Evolutionary conservation across 2,113 vertebrate genomes (phyloP).

Genomic region (Rhinopomastus cyanomelas): DNA sequence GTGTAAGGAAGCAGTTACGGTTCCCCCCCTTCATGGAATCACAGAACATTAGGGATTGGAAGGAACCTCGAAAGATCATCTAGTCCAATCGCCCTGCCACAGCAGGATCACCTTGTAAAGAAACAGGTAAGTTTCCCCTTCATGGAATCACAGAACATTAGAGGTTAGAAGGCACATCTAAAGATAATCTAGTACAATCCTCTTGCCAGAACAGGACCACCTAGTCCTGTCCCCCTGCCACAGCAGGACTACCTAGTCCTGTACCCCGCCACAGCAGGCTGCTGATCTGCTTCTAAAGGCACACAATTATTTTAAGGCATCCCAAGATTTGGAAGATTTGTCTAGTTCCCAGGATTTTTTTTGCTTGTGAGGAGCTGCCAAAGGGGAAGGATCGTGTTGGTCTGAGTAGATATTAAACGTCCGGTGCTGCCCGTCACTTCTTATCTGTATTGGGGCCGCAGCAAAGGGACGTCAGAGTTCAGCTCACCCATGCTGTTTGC

Average conservation of each 20-base stretch:
- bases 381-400: fast-evolving
- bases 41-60: too few relatives aligned
- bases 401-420: neutral
- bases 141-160: too few relatives aligned
- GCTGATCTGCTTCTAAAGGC: neutral
- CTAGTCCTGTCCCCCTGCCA: too few relatives aligned
- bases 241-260: too few relatives aligned
- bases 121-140: too few relatives aligned
- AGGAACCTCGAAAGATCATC: too few relatives aligned
- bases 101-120: too few relatives aligned
- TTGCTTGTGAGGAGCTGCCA: neutral
- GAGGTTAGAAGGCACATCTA: too few relatives aligned
- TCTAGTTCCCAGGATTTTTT: neutral
- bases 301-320: neutral
- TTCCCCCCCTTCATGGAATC: neutral
- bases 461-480: slow-evolving; percentile 19
- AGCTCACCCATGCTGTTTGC: slow-evolving; percentile 46
- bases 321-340: neutral
- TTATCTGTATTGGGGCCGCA: neutral
- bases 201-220: too few relatives aligned
- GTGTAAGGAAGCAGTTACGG: neutral
- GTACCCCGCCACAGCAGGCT: too few relatives aligned
- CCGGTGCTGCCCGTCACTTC: neutral
- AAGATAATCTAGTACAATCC: too few relatives aligned
- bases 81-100: too few relatives aligned